Percentiles rank a stretch among this genome's conserved stretches.
These are phyloP conservation scores for Rhagonycha lutea DNA, from an alignment of 2,888 invertebrate species.

Conservation along the genomic window DNA sequence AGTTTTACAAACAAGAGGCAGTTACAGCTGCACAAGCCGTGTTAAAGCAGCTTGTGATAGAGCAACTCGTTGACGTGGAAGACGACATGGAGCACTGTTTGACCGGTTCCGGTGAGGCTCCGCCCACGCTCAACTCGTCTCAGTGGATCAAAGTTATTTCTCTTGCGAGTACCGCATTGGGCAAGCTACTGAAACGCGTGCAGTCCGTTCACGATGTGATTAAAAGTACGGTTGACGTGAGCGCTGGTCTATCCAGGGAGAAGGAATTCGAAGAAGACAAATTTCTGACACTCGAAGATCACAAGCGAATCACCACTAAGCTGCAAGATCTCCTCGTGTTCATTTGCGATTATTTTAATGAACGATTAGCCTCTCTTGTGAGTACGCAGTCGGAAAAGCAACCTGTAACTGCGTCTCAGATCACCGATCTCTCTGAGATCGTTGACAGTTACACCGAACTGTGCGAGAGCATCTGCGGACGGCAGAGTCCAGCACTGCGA, in stretches of 20 bases:
- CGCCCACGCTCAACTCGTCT: conserved; percentile 50
- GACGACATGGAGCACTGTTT: conserved; percentile 61
- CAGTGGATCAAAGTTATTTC: conserved; percentile 53
- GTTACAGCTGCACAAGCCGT: conserved; percentile 85
- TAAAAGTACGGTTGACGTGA: conserved; percentile 72
- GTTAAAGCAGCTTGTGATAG: conserved; percentile 87
- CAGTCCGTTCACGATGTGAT: conserved; percentile 77
- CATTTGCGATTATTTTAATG: conserved; percentile 92
- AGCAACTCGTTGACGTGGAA: conserved; percentile 66
- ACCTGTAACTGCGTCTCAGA: conserved; percentile 75
- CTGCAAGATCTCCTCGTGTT: conserved; percentile 77
- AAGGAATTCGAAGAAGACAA: conserved; percentile 59
- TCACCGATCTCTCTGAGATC: conserved; percentile 74
- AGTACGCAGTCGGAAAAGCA: conserved; percentile 76
- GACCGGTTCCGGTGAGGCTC: conserved; percentile 57
- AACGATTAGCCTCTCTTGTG: conserved; percentile 87
- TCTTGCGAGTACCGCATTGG: conserved; percentile 49
- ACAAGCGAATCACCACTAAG: conserved; percentile 69
- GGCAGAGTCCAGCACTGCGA: conserved; percentile 77
- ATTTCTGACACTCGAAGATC: conserved; percentile 72
- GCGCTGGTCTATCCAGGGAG: conserved; percentile 59
- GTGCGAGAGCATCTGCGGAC: conserved; percentile 76
- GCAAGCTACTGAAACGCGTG: conserved; percentile 73
- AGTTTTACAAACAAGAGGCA: conserved; percentile 85
- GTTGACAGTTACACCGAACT: conserved; percentile 79